Conservation (phyloP, 1,140 invertebrate genomes). For the Cephus cinctus region DNA sequence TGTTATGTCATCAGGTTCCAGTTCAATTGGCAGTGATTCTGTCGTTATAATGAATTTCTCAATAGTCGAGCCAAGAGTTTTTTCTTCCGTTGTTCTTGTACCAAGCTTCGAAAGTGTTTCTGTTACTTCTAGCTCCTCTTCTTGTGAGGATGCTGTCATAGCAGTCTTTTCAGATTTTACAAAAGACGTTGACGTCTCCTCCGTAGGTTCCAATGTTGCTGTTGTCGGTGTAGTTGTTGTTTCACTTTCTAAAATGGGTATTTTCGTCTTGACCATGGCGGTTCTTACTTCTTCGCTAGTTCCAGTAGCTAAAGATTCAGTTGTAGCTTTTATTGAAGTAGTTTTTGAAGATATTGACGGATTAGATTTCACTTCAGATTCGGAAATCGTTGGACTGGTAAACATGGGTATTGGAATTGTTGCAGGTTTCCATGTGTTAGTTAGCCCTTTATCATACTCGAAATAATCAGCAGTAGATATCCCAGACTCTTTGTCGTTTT, state of each 20-base stretch:
- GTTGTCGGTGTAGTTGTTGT: neutral
- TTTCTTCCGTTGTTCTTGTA: neutral
- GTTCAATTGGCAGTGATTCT: neutral
- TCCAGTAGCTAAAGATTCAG: neutral
- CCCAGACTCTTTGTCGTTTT: neutral
- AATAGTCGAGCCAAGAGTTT: neutral
- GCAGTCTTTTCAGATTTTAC: neutral
- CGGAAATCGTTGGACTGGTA: neutral
- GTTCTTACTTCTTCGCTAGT: neutral
- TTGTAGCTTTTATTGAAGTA: neutral
- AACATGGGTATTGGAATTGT: neutral
- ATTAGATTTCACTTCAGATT: neutral
- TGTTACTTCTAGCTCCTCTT: neutral
- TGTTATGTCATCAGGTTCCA: neutral
- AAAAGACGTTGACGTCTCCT: neutral
- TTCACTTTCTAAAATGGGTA: neutral
- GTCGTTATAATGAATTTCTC: neutral
- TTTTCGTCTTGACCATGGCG: neutral
- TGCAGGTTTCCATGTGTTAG: neutral
- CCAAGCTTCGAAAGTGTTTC: neutral
- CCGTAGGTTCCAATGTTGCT: conserved; percentile 5
- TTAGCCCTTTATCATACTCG: neutral
- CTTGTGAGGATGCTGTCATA: neutral
- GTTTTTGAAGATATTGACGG: neutral
- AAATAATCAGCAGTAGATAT: neutral